A percentile compares a stretch with the other conserved stretches of the same genome.
phyloP scores from a whole-genome alignment of 2,888 invertebrate genomes.

The Tanytarsus gracilentus region DNA sequence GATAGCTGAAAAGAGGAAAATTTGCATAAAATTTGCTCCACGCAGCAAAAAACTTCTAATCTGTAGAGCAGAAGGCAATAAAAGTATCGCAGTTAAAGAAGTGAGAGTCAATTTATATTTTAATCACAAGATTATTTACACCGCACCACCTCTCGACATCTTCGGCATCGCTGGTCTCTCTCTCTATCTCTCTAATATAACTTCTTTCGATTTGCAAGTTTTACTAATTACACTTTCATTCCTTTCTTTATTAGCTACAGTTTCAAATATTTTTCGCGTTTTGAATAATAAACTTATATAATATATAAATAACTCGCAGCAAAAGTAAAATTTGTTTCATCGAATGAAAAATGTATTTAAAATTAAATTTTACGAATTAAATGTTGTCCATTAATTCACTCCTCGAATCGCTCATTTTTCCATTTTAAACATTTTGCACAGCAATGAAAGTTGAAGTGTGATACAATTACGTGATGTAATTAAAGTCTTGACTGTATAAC shows the following conservation, averaged over 20 bases:
- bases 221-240: conserved; percentile 27
- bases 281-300: conserved; percentile 25
- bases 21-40: conserved; percentile 16
- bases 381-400: not conserved
- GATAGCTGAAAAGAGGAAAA: not conserved
- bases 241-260: conserved; percentile 2
- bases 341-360: too few relatives aligned
- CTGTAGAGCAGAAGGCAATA: conserved; percentile 25
- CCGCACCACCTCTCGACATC: not conserved
- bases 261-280: conserved; percentile 26
- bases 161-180: too few relatives aligned
- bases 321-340: too few relatives aligned
- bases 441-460: not conserved
- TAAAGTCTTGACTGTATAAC: conserved; percentile 1
- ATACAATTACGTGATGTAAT: not conserved
- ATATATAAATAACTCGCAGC: too few relatives aligned
- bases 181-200: too few relatives aligned
- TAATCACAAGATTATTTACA: conserved; percentile 29
- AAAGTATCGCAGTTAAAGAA: not conserved
- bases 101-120: conserved; percentile 23
- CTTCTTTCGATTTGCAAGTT: conserved; percentile 26
- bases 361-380: too few relatives aligned
- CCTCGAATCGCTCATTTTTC: too few relatives aligned
- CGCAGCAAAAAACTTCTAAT: conserved; percentile 9
- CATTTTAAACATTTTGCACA: too few relatives aligned